Base-by-base conservation (phyloP, 2,113 vertebrate species). In the Elachura formosa region DNA sequence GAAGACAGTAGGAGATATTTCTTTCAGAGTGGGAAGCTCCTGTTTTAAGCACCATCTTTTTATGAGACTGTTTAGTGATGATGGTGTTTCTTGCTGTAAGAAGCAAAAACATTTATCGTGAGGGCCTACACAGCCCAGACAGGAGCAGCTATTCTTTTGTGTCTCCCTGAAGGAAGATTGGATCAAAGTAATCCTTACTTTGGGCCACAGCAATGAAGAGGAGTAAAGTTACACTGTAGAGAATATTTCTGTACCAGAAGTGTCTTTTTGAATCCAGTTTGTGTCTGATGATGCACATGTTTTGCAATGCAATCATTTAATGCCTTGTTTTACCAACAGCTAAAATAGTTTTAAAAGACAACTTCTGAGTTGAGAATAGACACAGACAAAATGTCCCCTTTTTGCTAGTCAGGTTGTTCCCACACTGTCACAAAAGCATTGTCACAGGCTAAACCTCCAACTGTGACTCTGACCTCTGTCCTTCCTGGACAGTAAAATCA, bases 391-490 rank as follows among this genome's bases (percentile, higher is more conserved):
- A 76, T 87, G 54, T 83, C n/a, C 45, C 79, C 20, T 82, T 91
- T 94, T 79, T 78, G 28, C 62, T 48, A 45, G 36, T 69, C 49
- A 54, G 36, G 15, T 49, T 9, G 41, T 91, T 96, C 90, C 87
- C 92, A 93, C 78, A 95, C 36, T 3, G 2, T 68, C 66, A 93
- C 81, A 89, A 90, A 95, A 91, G 54, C 45, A 91, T 45, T 91
- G 81, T 94, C 61, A 73, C 48, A 84, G 77, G 48, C 69, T 79
- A 61, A 87, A 64, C 49, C 48, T 85, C 92, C 93, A 96, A 5
- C 74, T 95, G 92, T 82, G 93, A 75, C 43, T 95, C 87, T 95
- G 95, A 91, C 90, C 92, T 91, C 58, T 94, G 92, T 79, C 78
- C 74, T 95, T 91, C 78, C 81, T 22, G 66, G 87, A 87, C 77